phyloP scores from a whole-genome alignment of 2,888 invertebrate species.

The Dynastes tityus region DNA sequence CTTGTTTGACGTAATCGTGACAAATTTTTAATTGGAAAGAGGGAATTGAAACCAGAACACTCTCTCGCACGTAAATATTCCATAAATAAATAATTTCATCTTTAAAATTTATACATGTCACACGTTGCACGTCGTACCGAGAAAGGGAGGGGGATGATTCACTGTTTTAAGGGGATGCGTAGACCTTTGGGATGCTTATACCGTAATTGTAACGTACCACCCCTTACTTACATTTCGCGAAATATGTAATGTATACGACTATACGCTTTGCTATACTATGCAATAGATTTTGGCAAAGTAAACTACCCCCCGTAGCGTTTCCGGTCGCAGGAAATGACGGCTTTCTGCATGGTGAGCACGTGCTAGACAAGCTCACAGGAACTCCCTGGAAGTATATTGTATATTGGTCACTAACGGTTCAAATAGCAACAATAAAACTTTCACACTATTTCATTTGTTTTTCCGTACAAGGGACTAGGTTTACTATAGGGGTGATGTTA shows the following conservation, averaged over 20 bases:
- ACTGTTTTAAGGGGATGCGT: slow-evolving; percentile 53
- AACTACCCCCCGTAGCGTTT: slow-evolving; percentile 53
- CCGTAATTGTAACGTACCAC: slow-evolving; percentile 34
- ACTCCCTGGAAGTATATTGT: slow-evolving; percentile 50
- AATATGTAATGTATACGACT: slow-evolving; percentile 10
- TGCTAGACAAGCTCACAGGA: slow-evolving; percentile 57
- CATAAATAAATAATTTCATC: slow-evolving; percentile 39
- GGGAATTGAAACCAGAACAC: neutral
- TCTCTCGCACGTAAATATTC: neutral
- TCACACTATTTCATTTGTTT: slow-evolving; percentile 33
- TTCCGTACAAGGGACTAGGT: neutral
- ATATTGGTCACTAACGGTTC: slow-evolving; percentile 50
- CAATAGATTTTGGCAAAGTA: slow-evolving; percentile 56
- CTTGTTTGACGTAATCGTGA: slow-evolving; percentile 12
- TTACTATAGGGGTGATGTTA: too few species aligned
- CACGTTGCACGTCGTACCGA: slow-evolving; percentile 4
- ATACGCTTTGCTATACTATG: slow-evolving; percentile 51
- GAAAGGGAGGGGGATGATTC: slow-evolving; percentile 53
- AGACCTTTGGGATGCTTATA: slow-evolving; percentile 55
- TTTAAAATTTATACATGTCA: slow-evolving; percentile 43
- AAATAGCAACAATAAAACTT: slow-evolving; percentile 48
- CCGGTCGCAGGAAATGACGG: slow-evolving; percentile 60
- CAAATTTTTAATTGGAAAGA: slow-evolving; percentile 18
- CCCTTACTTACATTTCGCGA: slow-evolving; percentile 29
- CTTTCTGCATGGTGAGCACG: slow-evolving; percentile 60